A percentile compares a stretch with the other conserved stretches of the same genome.
These are phyloP conservation scores for Chrysomela aeneicollis DNA, from an alignment of 2,888 invertebrate species.

Conservation along the genomic window DNA sequence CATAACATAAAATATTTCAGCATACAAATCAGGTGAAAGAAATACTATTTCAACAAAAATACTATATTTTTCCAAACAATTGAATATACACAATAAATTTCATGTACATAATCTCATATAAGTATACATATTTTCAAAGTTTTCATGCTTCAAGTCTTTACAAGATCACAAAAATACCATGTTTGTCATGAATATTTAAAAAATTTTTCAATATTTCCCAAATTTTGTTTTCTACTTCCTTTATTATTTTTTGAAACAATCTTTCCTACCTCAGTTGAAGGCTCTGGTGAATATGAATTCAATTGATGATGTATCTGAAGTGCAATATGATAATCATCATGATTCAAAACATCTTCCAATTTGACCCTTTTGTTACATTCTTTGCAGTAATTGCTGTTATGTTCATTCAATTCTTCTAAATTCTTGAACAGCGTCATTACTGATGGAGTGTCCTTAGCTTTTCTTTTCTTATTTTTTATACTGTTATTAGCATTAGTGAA, in stretches of 20 bases:
- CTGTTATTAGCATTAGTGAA: constrained; percentile 26
- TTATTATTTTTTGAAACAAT: not conserved
- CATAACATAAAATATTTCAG: no score
- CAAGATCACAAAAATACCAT: no score
- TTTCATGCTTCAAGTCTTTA: no score
- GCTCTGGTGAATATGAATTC: not conserved
- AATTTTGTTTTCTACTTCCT: not conserved
- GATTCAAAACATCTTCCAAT: constrained; percentile 68
- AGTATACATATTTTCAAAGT: no score
- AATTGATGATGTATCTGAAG: constrained; percentile 4
- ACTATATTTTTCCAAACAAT: no score
- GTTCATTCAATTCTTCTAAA: constrained; percentile 37
- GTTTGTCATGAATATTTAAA: not conserved
- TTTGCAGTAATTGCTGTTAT: constrained; percentile 62
- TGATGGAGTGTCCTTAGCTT: constrained; percentile 25
- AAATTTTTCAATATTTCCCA: not conserved
- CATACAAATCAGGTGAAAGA: no score
- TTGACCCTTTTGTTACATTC: constrained; percentile 72
- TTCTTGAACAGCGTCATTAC: constrained; percentile 49
- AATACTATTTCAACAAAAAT: no score
- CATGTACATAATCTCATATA: no score
- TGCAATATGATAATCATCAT: constrained; percentile 66
- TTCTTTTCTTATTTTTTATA: constrained; percentile 33
- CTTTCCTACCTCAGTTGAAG: not conserved
- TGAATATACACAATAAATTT: no score